phyloP scores from a whole-genome alignment of 2,113 vertebrate species.

The Lagopus muta region DNA sequence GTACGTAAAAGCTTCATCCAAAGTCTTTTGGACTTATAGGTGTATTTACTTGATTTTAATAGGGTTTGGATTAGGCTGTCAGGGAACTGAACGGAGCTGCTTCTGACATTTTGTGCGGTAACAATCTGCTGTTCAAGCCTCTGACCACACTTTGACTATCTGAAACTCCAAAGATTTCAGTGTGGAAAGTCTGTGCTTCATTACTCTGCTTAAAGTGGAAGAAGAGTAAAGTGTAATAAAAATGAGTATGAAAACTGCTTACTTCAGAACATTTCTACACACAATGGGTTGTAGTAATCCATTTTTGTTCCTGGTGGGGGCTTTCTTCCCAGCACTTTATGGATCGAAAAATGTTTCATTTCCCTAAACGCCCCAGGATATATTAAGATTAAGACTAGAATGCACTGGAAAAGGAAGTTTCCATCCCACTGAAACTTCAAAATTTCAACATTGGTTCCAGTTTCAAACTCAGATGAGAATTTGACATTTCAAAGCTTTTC shows the following conservation, averaged over 20 bases:
- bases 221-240: not conserved
- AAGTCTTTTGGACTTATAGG: not conserved
- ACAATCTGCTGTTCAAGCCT: not conserved
- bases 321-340: not conserved
- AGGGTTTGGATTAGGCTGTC: not conserved
- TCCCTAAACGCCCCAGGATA: not conserved
- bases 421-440: not conserved
- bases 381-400: constrained; percentile 5
- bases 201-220: not conserved
- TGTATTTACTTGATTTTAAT: not conserved
- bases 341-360: not conserved
- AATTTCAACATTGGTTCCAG: not conserved
- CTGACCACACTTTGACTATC: not conserved
- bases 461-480: not conserved
- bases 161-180: constrained; percentile 16
- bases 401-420: not conserved
- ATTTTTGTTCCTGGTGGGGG: not conserved
- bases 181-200: constrained; percentile 35
- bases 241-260: constrained; percentile 35
- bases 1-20: not conserved
- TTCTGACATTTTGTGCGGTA: not conserved
- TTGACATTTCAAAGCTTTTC: constrained; percentile 1
- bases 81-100: not conserved
- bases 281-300: constrained; percentile 13
- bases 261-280: constrained; percentile 32